These are phyloP conservation scores for Tubulanus polymorphus DNA, from an alignment of 2,888 invertebrate species.

Conservation along the genomic window DNA sequence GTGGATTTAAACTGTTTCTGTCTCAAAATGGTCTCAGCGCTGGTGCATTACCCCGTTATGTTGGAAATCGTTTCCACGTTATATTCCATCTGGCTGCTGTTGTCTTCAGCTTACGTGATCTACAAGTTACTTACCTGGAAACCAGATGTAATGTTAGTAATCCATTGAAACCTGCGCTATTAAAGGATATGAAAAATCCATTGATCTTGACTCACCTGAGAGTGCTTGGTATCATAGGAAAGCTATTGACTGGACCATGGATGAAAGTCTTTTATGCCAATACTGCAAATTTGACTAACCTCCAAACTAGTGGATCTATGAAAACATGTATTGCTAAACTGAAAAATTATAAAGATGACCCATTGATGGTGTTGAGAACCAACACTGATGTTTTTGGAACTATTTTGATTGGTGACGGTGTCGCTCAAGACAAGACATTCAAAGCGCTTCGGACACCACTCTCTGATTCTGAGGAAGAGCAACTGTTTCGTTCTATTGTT, in stretches of 20 bases:
- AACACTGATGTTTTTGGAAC: background rate
- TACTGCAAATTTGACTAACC: background rate
- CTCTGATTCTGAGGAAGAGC: no score
- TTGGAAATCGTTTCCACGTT: background rate
- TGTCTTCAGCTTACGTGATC: background rate
- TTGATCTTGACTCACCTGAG: background rate
- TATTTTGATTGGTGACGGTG: background rate
- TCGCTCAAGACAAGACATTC: no score
- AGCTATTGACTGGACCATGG: constrained; percentile 1
- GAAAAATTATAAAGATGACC: background rate
- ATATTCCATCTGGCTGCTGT: background rate
- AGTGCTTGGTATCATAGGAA: background rate
- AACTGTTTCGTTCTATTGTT: background rate
- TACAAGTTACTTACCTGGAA: background rate
- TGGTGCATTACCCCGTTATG: background rate
- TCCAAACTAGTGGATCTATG: background rate
- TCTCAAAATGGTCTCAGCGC: background rate
- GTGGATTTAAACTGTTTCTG: constrained; percentile 2
- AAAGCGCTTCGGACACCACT: no score
- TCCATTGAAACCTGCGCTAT: background rate
- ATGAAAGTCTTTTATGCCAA: background rate
- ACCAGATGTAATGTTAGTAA: background rate
- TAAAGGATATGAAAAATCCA: background rate
- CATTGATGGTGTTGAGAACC: background rate
- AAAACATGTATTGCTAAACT: background rate